phyloP scores from a whole-genome alignment of 1,140 invertebrate genomes.

The Drosophila pseudoananassae region DNA sequence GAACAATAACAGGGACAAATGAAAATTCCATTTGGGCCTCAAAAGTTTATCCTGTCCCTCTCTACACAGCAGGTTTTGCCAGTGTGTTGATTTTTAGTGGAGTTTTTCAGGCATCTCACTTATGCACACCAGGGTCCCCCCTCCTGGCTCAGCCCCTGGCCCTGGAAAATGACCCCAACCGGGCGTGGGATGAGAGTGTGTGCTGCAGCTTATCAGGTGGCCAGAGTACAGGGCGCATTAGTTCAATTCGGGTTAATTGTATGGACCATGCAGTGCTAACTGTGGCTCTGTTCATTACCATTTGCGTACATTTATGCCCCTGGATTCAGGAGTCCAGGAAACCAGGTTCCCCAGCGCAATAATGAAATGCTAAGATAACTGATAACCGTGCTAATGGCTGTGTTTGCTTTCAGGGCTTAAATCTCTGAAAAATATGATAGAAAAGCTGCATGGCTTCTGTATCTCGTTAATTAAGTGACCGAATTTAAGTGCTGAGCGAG shows the following conservation, averaged over 20 bases:
- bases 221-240: conserved; percentile 25
- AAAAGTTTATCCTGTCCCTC: conserved; percentile 39
- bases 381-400: conserved; percentile 37
- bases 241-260: conserved; percentile 55
- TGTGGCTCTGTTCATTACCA: conserved; percentile 44
- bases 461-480: not conserved
- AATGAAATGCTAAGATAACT: conserved; percentile 32
- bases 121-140: conserved; percentile 13
- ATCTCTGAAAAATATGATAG: conserved; percentile 9
- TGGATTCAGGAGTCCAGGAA: conserved; percentile 12
- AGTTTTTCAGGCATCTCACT: conserved; percentile 28
- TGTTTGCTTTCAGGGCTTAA: conserved; percentile 1
- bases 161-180: conserved; percentile 12
- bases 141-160: not conserved
- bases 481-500: not conserved
- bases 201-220: conserved; percentile 28
- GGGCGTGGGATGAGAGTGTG: not conserved
- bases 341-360: conserved; percentile 14
- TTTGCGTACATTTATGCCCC: conserved; percentile 35
- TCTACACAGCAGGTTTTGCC: not conserved
- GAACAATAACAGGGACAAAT: conserved; percentile 43
- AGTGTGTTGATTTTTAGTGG: conserved; percentile 48
- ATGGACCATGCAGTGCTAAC: conserved; percentile 42
- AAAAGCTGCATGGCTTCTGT: not conserved
- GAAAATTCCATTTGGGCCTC: conserved; percentile 57